phyloP scores from a whole-genome alignment of 2,113 vertebrate genomes.

The Rhinolophus ferrumequinum region DNA sequence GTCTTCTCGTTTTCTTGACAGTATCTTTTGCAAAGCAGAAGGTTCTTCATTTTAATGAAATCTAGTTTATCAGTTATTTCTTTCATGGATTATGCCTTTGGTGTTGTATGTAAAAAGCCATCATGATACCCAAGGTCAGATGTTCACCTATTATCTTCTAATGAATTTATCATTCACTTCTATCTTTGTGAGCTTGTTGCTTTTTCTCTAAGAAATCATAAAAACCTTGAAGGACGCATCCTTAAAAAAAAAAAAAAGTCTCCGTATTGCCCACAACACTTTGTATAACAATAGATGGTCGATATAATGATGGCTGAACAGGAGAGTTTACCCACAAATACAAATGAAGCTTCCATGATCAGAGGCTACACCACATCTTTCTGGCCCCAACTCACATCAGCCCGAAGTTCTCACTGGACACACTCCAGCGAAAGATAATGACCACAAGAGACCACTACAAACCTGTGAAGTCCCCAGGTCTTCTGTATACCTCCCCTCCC shows the following conservation, averaged over 20 bases:
- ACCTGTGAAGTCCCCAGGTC: neutral
- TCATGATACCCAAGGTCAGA: neutral
- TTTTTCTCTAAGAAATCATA: neutral
- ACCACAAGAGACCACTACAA: neutral
- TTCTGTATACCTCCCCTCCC: neutral
- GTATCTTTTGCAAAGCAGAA: neutral
- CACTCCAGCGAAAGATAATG: neutral
- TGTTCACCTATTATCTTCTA: neutral
- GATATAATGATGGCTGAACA: neutral
- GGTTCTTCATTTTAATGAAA: neutral
- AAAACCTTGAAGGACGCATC: neutral
- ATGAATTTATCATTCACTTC: neutral
- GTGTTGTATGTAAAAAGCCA: neutral
- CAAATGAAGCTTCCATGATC: neutral
- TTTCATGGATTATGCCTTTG: neutral
- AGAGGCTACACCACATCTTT: neutral
- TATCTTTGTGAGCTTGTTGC: neutral
- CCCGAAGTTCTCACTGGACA: neutral
- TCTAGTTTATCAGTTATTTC: neutral
- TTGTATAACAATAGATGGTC: neutral
- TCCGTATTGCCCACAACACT: neutral
- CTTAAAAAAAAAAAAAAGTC: neutral
- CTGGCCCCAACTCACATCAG: neutral
- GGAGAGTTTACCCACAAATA: neutral
- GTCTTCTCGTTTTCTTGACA: neutral